phyloP scores from a whole-genome alignment of 2,113 vertebrate genomes.

The Rhinopithecus roxellana region DNA sequence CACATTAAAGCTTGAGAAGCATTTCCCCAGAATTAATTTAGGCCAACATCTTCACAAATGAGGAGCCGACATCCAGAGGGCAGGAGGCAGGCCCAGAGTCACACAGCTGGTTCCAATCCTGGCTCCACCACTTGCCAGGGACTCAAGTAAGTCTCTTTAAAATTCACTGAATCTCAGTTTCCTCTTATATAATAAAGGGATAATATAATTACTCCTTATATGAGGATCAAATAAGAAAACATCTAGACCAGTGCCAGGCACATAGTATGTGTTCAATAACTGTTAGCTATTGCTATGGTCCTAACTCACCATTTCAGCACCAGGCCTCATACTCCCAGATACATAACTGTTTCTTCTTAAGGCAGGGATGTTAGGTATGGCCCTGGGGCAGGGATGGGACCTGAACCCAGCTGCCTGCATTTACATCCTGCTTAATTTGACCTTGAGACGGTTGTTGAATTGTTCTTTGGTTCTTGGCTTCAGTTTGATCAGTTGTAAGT shows the following conservation, averaged over 20 bases:
- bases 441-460: background rate
- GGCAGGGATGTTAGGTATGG: background rate
- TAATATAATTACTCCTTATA: background rate
- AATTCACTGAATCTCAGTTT: background rate
- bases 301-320: background rate
- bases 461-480: background rate
- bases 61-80: constrained; percentile 14
- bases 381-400: too few species aligned
- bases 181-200: background rate
- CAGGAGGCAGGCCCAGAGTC: constrained; percentile 34
- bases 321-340: accelerated
- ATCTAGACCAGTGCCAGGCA: accelerated
- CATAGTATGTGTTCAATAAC: accelerated
- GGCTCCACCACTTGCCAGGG: background rate
- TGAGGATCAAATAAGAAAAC: background rate
- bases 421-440: background rate
- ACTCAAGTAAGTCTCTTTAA: background rate
- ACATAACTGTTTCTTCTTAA: background rate
- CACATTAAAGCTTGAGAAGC: constrained; percentile 36
- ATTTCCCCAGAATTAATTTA: constrained; percentile 23
- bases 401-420: too few species aligned
- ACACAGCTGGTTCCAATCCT: constrained; percentile 21
- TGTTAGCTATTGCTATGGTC: background rate
- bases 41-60: constrained; percentile 28
- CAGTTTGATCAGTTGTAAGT: background rate